phyloP scores from a whole-genome alignment of 2,113 vertebrate genomes.

The Cryptoleucopteryx plumbea region DNA sequence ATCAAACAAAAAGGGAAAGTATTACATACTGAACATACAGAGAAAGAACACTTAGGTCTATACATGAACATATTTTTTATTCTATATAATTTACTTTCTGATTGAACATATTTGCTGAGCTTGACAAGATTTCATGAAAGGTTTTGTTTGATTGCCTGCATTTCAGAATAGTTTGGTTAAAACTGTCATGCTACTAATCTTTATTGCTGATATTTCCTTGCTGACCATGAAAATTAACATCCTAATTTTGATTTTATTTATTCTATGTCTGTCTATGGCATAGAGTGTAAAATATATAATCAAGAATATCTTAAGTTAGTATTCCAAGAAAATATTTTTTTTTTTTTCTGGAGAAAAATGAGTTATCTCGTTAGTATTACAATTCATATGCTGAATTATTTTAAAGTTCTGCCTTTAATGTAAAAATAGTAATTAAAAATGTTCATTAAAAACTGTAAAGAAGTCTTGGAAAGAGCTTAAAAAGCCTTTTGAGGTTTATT shows the following conservation, averaged over 20 bases:
- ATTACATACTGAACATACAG: not conserved
- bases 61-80: not conserved
- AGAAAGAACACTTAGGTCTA: not conserved
- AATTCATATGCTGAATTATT: not conserved
- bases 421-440: not conserved
- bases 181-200: not conserved
- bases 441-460: constrained; percentile 11
- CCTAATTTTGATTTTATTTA: not conserved
- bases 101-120: not conserved
- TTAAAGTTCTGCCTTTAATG: constrained; percentile 14
- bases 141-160: not conserved
- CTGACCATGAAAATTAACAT: not conserved
- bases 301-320: not conserved
- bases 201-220: not conserved
- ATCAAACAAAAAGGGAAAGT: not conserved
- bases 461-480: constrained; percentile 43
- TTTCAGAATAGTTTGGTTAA: not conserved
- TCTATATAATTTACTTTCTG: not conserved
- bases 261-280: not conserved
- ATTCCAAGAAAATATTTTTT: not conserved
- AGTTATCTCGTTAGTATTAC: not conserved
- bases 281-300: not conserved
- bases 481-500: constrained; percentile 64
- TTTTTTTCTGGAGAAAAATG: not conserved
- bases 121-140: not conserved